These are phyloP conservation scores for Cryptosula pallasiana DNA, from an alignment of 2,888 invertebrate genomes.

Conservation along the genomic window DNA sequence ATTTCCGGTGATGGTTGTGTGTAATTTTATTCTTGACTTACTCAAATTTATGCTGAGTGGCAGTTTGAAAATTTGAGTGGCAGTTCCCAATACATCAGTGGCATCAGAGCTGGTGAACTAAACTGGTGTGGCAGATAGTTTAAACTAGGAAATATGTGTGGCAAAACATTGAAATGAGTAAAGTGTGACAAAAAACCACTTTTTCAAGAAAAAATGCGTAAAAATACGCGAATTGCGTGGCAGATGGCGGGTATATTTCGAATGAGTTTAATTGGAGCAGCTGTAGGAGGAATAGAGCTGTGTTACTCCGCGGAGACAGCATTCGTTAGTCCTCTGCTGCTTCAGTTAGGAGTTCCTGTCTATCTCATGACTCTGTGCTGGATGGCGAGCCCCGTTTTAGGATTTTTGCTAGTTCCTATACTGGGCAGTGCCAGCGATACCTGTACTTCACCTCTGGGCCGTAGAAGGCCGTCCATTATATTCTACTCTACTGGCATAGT, in stretches of 20 bases:
- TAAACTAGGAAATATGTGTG: too few relatives aligned
- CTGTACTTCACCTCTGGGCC: slow-evolving; percentile 72
- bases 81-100: too few relatives aligned
- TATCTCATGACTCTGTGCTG: slow-evolving; percentile 91
- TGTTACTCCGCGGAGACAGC: slow-evolving; percentile 96
- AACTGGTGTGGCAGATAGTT: too few relatives aligned
- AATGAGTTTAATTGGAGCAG: slow-evolving; percentile 79
- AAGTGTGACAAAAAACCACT: too few relatives aligned
- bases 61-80: too few relatives aligned
- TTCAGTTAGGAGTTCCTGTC: slow-evolving; percentile 84
- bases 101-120: too few relatives aligned
- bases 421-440: slow-evolving; percentile 87
- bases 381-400: slow-evolving; percentile 88
- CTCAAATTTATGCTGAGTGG: too few relatives aligned
- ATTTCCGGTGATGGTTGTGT: too few relatives aligned
- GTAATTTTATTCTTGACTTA: too few relatives aligned
- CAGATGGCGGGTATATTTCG: slow-evolving; percentile 32
- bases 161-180: too few relatives aligned
- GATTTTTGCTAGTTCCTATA: slow-evolving; percentile 88
- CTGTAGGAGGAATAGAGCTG: slow-evolving; percentile 95
- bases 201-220: too few relatives aligned
- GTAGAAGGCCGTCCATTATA: slow-evolving; percentile 85
- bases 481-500: slow-evolving; percentile 82
- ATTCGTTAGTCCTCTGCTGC: slow-evolving; percentile 87
- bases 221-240: too few relatives aligned